Base-by-base conservation (phyloP, 2,888 invertebrate genomes). In the Endomychus coccineus region DNA sequence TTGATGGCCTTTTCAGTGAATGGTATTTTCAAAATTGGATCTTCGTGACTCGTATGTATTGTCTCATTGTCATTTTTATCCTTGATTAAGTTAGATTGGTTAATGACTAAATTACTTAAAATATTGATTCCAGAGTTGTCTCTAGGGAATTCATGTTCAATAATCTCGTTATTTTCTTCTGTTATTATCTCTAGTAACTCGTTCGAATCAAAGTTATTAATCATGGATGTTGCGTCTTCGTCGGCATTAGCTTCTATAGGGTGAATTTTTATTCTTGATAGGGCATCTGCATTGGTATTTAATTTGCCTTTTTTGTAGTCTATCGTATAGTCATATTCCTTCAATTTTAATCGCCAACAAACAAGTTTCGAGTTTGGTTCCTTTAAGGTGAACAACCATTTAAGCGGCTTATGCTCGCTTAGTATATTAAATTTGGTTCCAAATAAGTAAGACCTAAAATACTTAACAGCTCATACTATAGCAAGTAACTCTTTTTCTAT, bases 401-500 rank as follows among this genome's bases (percentile, higher is more conserved):
- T 48, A 16, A 63, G 40, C 1, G 60, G 59, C 44, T 44, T 36
- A 38, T 64, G 63, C 36, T 65, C 61, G 0, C 54, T 64, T 3
- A 55, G 12, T 6, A 66, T 51, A 5, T 21, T 46, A 32, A 64
- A 66, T 40, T 55, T 46, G 17, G 50, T 47, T 10, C 62, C 63
- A 36, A 50, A 61, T 2, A 65, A 30, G 35, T 64, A 65, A 3
- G 62, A 58, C 16, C 60, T 13, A 40, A 62, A 66, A 39, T 60
- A 47, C 44, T 59, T 54, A 0, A 45, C 39, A 5, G 43, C 45
- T 54, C 56, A 62, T 3, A 64, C 47, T 6, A 66, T 59, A 0
- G 59, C 56, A 29, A 64, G 32, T 2, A 62, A 36, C 49, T 65
- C 62, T 27, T 50, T 51, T 47, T 67, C 62, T 1, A 47, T 62